These are phyloP conservation scores for Scarus forsteni DNA, from an alignment of 2,797 vertebrate genomes.

Conservation along the genomic window DNA sequence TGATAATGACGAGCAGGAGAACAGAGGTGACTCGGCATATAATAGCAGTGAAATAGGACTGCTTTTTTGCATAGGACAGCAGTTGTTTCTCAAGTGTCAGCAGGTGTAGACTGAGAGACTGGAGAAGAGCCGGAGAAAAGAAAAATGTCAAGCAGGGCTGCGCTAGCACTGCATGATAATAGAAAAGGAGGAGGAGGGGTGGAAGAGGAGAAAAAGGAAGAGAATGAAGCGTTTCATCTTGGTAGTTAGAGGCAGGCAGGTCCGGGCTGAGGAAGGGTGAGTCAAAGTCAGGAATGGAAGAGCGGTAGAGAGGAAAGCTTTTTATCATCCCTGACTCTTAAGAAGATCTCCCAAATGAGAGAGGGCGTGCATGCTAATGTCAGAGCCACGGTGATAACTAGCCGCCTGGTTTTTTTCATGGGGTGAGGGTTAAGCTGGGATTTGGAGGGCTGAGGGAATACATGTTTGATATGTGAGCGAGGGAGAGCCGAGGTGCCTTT, in stretches of 20 bases:
- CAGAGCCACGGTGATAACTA: constrained; percentile 79
- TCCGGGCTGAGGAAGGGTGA: constrained; percentile 78
- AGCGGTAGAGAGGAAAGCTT: constrained; percentile 77
- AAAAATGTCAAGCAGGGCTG: constrained; percentile 75
- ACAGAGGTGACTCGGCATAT: constrained; percentile 66
- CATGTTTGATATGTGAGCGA: constrained; percentile 81
- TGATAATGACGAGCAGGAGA: constrained; percentile 36
- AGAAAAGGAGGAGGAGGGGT: constrained; percentile 56
- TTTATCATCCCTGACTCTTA: constrained; percentile 81
- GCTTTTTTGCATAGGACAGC: constrained; percentile 71
- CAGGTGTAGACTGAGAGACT: constrained; percentile 64
- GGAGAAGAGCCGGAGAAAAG: constrained; percentile 67
- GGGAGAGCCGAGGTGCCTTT: constrained; percentile 76
- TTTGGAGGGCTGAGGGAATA: constrained; percentile 78
- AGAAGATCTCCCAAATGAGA: constrained; percentile 83
- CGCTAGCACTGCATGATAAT: constrained; percentile 72
- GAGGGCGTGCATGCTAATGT: constrained; percentile 79
- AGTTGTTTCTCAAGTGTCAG: constrained; percentile 79
- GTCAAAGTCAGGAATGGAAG: constrained; percentile 79
- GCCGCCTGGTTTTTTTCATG: constrained; percentile 62
- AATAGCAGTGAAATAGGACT: constrained; percentile 42
- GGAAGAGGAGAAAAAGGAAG: constrained; percentile 44
- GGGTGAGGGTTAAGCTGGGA: constrained; percentile 82
- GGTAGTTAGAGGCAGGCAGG: constrained; percentile 73
- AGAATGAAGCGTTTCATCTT: constrained; percentile 78